These are phyloP conservation scores for Crocidura indochinensis DNA, from an alignment of 2,797 vertebrate genomes.

Conservation along the genomic window DNA sequence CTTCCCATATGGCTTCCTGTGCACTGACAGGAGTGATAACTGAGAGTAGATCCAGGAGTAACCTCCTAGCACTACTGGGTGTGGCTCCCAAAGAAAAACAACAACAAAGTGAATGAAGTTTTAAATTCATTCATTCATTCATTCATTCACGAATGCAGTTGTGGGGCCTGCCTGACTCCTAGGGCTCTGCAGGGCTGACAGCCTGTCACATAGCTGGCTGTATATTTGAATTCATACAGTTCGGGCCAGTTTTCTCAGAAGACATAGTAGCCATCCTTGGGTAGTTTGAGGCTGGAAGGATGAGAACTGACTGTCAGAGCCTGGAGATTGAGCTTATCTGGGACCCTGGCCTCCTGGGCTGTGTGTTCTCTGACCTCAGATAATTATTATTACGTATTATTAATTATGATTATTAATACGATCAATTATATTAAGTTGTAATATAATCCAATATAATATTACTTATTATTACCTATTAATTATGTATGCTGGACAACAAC, in stretches of 20 bases:
- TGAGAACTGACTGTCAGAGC: background rate
- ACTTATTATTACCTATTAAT: background rate
- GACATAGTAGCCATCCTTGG: background rate
- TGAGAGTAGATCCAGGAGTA: too few species aligned
- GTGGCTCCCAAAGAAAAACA: background rate
- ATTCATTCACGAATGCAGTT: too few species aligned
- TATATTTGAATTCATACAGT: background rate
- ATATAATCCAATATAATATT: too few species aligned
- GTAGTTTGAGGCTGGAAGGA: background rate
- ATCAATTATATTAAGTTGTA: too few species aligned
- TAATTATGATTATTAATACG: too few species aligned
- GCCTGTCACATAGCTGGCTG: background rate
- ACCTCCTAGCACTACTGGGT: too few species aligned
- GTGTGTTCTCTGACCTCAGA: background rate
- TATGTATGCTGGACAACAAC: background rate
- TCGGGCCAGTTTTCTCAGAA: background rate
- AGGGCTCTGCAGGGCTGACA: fast-evolving
- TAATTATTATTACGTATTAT: too few species aligned
- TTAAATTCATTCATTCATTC: too few species aligned
- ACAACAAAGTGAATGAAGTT: background rate
- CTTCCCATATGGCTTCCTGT: too few species aligned
- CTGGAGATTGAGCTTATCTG: background rate
- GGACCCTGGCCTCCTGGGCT: too few species aligned
- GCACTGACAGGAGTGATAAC: too few species aligned
- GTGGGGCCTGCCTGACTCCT: background rate